Evolutionary conservation across 2,113 vertebrate genomes (phyloP).

Genomic region (Scophthalmus maximus): DNA sequence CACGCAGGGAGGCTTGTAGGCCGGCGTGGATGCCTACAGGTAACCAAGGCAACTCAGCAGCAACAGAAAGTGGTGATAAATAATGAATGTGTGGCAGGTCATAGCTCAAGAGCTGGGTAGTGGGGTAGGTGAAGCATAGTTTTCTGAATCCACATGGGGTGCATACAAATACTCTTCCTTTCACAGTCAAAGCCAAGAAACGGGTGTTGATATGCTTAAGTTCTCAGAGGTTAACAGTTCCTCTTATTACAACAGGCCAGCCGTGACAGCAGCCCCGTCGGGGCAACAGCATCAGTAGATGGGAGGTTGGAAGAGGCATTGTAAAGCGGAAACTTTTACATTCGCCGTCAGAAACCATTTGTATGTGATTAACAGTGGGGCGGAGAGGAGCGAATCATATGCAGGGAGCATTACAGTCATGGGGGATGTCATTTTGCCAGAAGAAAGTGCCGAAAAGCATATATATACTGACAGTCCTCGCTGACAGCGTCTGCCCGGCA

Average conservation of each 20-base stretch:
- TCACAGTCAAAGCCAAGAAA: slow-evolving; percentile 38
- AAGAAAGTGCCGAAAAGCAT: slow-evolving; percentile 51
- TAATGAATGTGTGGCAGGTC: slow-evolving; percentile 72
- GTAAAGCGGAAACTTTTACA: slow-evolving; percentile 20
- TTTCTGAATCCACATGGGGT: slow-evolving; percentile 39
- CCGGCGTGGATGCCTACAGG: slow-evolving; percentile 36
- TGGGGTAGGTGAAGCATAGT: slow-evolving; percentile 34
- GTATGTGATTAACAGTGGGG: slow-evolving; percentile 1
- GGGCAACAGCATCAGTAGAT: not conserved
- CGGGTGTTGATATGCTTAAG: slow-evolving; percentile 35
- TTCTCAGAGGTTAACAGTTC: slow-evolving; percentile 5
- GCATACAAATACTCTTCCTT: slow-evolving; percentile 52
- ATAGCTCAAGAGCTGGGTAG: slow-evolving; percentile 54
- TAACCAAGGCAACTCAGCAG: slow-evolving; percentile 59
- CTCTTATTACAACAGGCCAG: slow-evolving; percentile 14
- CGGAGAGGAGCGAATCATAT: slow-evolving; percentile 9
- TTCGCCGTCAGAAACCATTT: slow-evolving; percentile 42
- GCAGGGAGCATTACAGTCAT: slow-evolving; percentile 20
- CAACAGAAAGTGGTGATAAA: slow-evolving; percentile 62
- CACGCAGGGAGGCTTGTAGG: slow-evolving; percentile 20
- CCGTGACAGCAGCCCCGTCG: slow-evolving; percentile 26
- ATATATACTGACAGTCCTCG: slow-evolving; percentile 51
- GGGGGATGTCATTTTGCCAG: slow-evolving; percentile 48
- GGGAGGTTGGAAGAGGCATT: slow-evolving; percentile 5
- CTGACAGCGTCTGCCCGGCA: slow-evolving; percentile 25